Percentiles rank a stretch among this genome's conserved stretches.
These are phyloP conservation scores for Stramonita haemastoma DNA, from an alignment of 2,888 invertebrate genomes.

Conservation along the genomic window DNA sequence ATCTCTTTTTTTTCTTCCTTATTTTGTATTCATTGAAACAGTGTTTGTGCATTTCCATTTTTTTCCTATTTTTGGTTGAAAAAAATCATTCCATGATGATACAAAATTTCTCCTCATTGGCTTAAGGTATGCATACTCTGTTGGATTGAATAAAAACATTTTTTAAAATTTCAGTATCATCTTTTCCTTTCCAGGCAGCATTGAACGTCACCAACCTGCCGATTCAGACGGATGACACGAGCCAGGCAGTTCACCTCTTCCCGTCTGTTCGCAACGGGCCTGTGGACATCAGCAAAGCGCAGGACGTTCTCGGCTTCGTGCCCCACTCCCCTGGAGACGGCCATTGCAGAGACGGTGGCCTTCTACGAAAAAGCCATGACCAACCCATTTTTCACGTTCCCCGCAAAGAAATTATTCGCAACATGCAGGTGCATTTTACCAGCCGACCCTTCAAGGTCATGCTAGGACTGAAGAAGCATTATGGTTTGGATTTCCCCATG, in stretches of 20 bases:
- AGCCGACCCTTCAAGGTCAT: slow-evolving; percentile 59
- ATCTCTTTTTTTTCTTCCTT: too few relatives aligned
- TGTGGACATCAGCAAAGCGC: slow-evolving; percentile 75
- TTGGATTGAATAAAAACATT: too few relatives aligned
- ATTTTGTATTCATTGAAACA: too few relatives aligned
- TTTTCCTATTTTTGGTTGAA: too few relatives aligned
- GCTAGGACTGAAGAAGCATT: slow-evolving; percentile 56
- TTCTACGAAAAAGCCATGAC: slow-evolving; percentile 77
- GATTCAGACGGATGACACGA: slow-evolving; percentile 53
- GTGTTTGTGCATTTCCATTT: too few relatives aligned
- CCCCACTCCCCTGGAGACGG: slow-evolving; percentile 74
- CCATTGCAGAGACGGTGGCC: slow-evolving; percentile 71
- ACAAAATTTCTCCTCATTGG: too few relatives aligned
- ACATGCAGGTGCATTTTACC: slow-evolving; percentile 62
- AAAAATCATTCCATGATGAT: too few relatives aligned
- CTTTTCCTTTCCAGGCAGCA: slow-evolving; percentile 13
- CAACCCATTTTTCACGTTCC: slow-evolving; percentile 54
- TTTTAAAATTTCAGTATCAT: background rate
- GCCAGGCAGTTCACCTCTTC: slow-evolving; percentile 72
- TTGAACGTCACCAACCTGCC: slow-evolving; percentile 50
- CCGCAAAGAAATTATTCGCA: slow-evolving; percentile 68
- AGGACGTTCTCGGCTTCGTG: slow-evolving; percentile 71
- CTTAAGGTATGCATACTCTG: too few relatives aligned
- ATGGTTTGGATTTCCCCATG: slow-evolving; percentile 51
- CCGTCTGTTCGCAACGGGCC: slow-evolving; percentile 78